These are phyloP conservation scores for Threskiornis aethiopicus DNA, from an alignment of 2,797 vertebrate genomes.

Conservation along the genomic window DNA sequence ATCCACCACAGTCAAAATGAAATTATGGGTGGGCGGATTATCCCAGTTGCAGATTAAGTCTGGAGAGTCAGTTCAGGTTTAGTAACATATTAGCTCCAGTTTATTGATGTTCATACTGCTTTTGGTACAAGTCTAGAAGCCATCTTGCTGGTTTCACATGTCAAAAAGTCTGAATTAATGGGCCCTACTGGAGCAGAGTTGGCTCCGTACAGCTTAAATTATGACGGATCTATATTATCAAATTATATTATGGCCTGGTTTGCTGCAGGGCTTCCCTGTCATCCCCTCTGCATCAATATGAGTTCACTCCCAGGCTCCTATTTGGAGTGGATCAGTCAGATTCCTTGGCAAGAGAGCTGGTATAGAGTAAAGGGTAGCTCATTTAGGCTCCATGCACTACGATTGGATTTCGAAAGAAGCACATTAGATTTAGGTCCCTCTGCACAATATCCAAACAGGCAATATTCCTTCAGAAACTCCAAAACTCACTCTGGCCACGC, in stretches of 20 bases:
- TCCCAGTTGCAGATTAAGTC: not conserved
- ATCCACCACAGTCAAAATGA: not conserved
- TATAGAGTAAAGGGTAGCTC: not conserved
- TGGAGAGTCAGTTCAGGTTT: not conserved
- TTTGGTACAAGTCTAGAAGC: not conserved
- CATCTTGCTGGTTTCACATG: not conserved
- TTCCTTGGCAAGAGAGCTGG: not conserved
- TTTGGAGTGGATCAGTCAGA: not conserved
- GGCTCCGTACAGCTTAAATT: not conserved
- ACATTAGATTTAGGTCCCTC: not conserved
- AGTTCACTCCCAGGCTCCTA: not conserved
- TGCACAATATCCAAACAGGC: not conserved
- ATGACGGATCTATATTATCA: not conserved
- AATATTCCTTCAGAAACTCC: not conserved
- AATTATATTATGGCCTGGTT: not conserved
- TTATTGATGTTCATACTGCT: not conserved
- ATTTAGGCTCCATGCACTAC: not conserved
- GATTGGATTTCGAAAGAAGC: not conserved
- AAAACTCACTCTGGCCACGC: not conserved
- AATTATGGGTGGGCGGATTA: not conserved
- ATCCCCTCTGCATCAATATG: not conserved
- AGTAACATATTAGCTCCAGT: not conserved
- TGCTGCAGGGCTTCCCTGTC: not conserved
- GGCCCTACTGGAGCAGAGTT: not conserved
- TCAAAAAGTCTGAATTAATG: not conserved